Base-by-base conservation (phyloP, 2,888 invertebrate species). In the Trissonchulus sp. region DNA sequence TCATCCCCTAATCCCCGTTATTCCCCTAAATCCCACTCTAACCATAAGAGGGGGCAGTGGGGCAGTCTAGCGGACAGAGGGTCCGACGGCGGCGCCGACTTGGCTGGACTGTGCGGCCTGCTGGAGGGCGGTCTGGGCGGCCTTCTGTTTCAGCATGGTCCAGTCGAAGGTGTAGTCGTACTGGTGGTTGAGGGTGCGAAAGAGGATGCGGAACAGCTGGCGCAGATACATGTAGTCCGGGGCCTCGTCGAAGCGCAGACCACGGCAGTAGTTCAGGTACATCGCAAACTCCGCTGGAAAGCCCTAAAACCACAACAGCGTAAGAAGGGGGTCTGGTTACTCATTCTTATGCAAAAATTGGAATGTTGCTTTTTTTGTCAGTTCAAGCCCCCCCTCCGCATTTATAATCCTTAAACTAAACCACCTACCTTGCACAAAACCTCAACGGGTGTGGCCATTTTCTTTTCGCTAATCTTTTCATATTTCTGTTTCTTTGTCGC, bases 151-250 rank as follows among this genome's bases (percentile, higher is more conserved):
- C 85, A 98, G 89, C 91, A 97, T 93, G 83, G 97, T 99, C 98
- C 99, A 99, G 88, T 99, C 99, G 88, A 98, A 99, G 84, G 93
- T 93, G 88, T 96, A 97, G 88, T 98, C 97, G 88, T 96, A 97
- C 88, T 96, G 94, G 87, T 98, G 96, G 89, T 97, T 98, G 85
- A 99, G 90, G 81, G 98, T 99, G 86, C 98, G 93, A 90, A 99
- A 99, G 86, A 99, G 89, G 86, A 99, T 99, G 86, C 98, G 93
- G 90, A 93, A 96, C 86, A 96, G 88, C 88, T 99, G 99, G 85
- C 99, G 91, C 83, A 99, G 90, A 89, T 99, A 99, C 96, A 98
- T 97, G 88, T 99, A 99, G 88, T 99, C 98, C 31, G 99, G 99
- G 77, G 92, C 91, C 87, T 99, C 99, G 86, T 99, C 98, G 87